Conservation (phyloP, 1,140 invertebrate genomes). For the Catajapyx aquilonaris region DNA sequence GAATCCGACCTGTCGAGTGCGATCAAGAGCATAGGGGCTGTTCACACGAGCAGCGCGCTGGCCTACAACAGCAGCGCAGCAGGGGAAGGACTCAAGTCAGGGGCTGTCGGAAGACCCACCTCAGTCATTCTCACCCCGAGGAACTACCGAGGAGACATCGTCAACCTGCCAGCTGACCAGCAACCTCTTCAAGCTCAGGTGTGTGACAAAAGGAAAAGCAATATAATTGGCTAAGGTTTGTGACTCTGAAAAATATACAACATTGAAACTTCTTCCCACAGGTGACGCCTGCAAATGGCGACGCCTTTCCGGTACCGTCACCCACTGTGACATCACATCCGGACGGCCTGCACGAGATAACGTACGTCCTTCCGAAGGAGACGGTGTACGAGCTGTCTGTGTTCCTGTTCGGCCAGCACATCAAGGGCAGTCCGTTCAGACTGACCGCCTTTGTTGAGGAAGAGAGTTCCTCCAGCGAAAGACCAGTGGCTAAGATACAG, state of each 20-base stretch:
- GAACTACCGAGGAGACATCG: slow-evolving; percentile 20
- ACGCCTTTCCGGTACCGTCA: too few relatives aligned
- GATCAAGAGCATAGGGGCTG: neutral
- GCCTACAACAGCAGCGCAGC: neutral
- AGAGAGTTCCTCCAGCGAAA: neutral
- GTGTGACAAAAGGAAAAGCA: too few relatives aligned
- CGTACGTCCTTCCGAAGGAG: neutral
- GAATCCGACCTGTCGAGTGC: neutral
- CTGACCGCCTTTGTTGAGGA: slow-evolving; percentile 12
- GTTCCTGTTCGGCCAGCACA: slow-evolving; percentile 11
- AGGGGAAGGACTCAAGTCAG: slow-evolving; percentile 20
- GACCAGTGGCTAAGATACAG: neutral
- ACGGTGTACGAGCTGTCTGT: neutral
- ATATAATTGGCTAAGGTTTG: too few relatives aligned
- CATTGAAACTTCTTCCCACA: too few relatives aligned
- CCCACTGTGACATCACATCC: too few relatives aligned
- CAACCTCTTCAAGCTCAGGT: too few relatives aligned
- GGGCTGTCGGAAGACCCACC: slow-evolving; percentile 17
- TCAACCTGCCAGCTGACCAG: too few relatives aligned
- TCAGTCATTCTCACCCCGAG: slow-evolving; percentile 22
- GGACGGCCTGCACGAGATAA: too few relatives aligned
- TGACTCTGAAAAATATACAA: too few relatives aligned
- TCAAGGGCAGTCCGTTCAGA: slow-evolving; percentile 26
- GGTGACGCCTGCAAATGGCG: too few relatives aligned
- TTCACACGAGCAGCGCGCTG: neutral